Evolutionary conservation across 2,113 vertebrate genomes (phyloP).

Genomic region (Octodon degus): DNA sequence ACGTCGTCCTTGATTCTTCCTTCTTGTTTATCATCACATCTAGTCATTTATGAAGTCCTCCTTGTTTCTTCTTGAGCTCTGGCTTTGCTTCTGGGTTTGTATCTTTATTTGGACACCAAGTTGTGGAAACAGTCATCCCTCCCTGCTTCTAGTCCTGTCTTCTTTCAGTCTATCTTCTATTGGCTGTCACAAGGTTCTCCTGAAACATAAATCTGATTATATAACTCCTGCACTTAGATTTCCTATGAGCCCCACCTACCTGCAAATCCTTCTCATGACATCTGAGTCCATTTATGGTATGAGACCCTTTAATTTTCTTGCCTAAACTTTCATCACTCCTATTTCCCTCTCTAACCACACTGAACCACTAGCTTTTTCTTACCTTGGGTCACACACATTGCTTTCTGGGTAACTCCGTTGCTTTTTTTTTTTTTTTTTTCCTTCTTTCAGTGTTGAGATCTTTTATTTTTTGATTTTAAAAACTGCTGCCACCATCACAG

Average conservation of each 20-base stretch:
- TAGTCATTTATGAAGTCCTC: background rate
- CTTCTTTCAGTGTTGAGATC: slow-evolving; percentile 44
- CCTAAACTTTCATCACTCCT: background rate
- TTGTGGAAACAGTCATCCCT: background rate
- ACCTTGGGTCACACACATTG: background rate
- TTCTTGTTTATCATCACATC: background rate
- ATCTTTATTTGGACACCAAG: background rate
- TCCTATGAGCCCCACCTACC: background rate
- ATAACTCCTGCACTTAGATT: background rate
- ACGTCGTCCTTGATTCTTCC: background rate
- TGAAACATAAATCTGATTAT: background rate
- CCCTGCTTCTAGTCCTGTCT: background rate
- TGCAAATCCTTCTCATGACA: background rate
- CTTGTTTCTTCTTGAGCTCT: background rate
- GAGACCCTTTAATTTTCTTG: background rate
- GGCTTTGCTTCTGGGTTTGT: background rate
- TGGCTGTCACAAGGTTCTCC: background rate
- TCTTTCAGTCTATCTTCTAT: background rate
- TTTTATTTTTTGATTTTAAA: slow-evolving; percentile 74
- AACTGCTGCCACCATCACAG: background rate
- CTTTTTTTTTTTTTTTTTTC: too few species aligned
- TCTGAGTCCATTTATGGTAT: background rate
- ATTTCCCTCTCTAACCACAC: background rate
- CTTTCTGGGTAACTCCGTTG: background rate
- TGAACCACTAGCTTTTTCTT: background rate